phyloP scores from a whole-genome alignment of 2,888 invertebrate genomes.

The Gymnoscelis rufifasciata region DNA sequence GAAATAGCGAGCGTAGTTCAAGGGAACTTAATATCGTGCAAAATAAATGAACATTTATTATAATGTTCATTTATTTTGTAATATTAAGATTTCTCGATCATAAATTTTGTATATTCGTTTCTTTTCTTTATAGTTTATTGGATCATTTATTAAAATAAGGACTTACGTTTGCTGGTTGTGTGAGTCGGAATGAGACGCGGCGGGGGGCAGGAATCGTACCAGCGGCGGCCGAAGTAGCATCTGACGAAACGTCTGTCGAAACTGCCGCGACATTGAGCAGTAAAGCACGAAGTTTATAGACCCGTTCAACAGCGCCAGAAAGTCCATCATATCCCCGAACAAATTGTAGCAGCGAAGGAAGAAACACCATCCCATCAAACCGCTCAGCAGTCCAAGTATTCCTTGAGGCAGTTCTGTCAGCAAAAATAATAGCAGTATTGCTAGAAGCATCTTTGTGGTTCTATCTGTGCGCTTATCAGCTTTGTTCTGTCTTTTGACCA shows the following conservation, averaged over 20 bases:
- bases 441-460: constrained; percentile 93
- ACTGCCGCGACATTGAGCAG: constrained; percentile 96
- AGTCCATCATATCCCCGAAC: constrained; percentile 93
- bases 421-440: constrained; percentile 90
- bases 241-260: constrained; percentile 87
- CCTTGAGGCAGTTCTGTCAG: constrained; percentile 94
- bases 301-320: constrained; percentile 92
- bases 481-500: constrained; percentile 73
- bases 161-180: constrained; percentile 82
- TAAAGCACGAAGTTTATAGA: constrained; percentile 96
- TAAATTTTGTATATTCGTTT: too few species aligned
- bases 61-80: background rate
- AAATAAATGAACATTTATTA: too few species aligned
- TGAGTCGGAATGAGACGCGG: constrained; percentile 80
- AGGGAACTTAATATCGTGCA: too few species aligned
- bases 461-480: constrained; percentile 88
- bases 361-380: constrained; percentile 84
- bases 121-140: too few species aligned
- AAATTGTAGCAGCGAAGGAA: constrained; percentile 88
- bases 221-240: constrained; percentile 83
- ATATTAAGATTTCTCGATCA: too few species aligned
- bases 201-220: constrained; percentile 78
- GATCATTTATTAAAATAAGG: too few species aligned
- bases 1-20: too few species aligned
- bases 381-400: constrained; percentile 84